A percentile compares a stretch with the other conserved stretches of the same genome.
Conservation (phyloP, 2,888 invertebrate species). For the Phalangium opilio region DNA sequence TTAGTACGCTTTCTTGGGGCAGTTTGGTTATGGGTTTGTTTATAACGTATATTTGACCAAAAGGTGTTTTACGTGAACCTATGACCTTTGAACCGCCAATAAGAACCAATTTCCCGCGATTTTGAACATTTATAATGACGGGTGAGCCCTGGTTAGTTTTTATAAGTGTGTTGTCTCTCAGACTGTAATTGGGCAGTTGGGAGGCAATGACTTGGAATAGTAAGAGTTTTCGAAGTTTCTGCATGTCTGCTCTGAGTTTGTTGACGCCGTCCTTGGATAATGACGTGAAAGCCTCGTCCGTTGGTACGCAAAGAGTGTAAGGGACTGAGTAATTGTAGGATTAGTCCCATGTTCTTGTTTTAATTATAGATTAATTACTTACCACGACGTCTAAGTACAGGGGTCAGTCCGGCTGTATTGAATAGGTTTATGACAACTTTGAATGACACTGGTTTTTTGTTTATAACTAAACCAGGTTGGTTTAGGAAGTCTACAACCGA, state of each 20-base stretch:
- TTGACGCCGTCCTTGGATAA: constrained; percentile 5
- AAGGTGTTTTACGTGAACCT: neutral
- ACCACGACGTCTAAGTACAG: constrained; percentile 1
- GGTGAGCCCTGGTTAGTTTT: too few relatives aligned
- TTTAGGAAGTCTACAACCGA: constrained; percentile 17
- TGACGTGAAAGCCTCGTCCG: constrained; percentile 14
- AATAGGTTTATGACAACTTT: constrained; percentile 12
- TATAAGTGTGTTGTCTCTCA: too few relatives aligned
- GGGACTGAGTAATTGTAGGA: too few relatives aligned
- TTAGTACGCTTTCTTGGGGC: constrained; percentile 21
- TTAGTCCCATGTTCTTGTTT: too few relatives aligned
- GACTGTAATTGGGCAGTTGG: constrained; percentile 3
- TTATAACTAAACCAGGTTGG: constrained; percentile 14
- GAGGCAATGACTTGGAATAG: constrained; percentile 9
- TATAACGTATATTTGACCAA: constrained; percentile 27
- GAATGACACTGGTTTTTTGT: constrained; percentile 15
- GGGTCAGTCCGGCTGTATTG: constrained; percentile 14
- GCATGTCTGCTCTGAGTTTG: constrained; percentile 11
- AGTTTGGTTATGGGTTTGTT: constrained; percentile 24
- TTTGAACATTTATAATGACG: too few relatives aligned
- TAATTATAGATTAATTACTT: too few relatives aligned
- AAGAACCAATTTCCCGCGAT: neutral
- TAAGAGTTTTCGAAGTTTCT: constrained; percentile 10
- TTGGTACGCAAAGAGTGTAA: constrained; percentile 14
- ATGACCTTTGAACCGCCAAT: neutral